phyloP scores from a whole-genome alignment of 2,888 invertebrate genomes.

The Autographa pulchrina region DNA sequence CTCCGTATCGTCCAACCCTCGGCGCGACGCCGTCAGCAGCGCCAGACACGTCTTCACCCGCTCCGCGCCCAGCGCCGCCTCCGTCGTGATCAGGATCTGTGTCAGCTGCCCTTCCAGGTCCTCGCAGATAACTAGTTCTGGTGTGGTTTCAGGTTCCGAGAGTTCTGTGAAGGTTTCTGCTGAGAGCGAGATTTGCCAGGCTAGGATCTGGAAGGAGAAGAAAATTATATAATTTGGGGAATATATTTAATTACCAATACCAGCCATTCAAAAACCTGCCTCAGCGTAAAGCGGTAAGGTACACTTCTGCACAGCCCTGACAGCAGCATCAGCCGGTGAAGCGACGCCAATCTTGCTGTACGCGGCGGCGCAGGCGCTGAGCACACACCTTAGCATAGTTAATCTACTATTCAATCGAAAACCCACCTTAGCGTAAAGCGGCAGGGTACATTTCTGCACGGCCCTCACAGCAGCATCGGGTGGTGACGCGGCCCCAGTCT shows the following conservation, averaged over 20 bases:
- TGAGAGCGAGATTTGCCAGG: slow-evolving; percentile 87
- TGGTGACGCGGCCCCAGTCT: slow-evolving; percentile 89
- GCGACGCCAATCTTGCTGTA: slow-evolving; percentile 87
- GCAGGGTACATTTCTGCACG: slow-evolving; percentile 91
- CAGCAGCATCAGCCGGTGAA: slow-evolving; percentile 90
- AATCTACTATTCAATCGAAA: neutral
- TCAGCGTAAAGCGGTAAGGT: slow-evolving; percentile 92
- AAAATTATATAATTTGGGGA: neutral
- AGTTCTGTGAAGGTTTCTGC: slow-evolving; percentile 85
- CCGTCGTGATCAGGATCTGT: slow-evolving; percentile 91
- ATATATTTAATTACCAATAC: too few relatives aligned
- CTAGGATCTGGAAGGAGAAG: slow-evolving; percentile 77
- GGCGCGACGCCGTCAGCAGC: slow-evolving; percentile 92
- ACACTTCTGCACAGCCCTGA: slow-evolving; percentile 91
- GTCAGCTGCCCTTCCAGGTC: slow-evolving; percentile 90
- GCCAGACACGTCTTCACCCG: slow-evolving; percentile 92
- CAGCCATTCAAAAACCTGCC: slow-evolving; percentile 73
- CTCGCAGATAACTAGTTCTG: slow-evolving; percentile 81
- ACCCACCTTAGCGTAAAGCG: slow-evolving; percentile 91
- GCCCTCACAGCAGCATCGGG: slow-evolving; percentile 90
- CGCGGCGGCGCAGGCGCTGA: slow-evolving; percentile 81
- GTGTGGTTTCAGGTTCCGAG: slow-evolving; percentile 78
- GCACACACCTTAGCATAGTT: too few relatives aligned
- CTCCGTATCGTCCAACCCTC: slow-evolving; percentile 95
- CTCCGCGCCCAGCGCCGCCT: slow-evolving; percentile 91